Percentiles rank a stretch among this genome's conserved stretches.
Evolutionary conservation across 2,797 vertebrate species (phyloP).

Genomic region (Tamandua tetradactyla): DNA sequence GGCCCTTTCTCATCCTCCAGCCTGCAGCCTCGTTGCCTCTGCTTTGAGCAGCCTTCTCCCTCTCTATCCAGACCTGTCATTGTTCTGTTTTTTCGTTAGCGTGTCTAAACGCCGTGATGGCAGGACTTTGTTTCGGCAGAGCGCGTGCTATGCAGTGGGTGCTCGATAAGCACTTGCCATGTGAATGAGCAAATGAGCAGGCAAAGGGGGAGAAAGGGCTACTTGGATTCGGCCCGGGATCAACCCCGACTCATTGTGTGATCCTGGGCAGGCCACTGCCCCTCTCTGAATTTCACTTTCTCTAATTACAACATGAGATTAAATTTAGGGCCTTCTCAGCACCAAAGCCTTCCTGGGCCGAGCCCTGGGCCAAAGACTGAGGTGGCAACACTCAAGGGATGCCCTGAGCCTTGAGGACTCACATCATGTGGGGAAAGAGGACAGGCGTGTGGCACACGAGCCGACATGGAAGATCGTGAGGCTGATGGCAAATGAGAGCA

Average conservation of each 20-base stretch:
- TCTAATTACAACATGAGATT: background rate
- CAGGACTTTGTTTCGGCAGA: background rate
- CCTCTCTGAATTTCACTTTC: background rate
- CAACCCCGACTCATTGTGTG: background rate
- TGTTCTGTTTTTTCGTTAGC: background rate
- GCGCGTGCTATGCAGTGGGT: background rate
- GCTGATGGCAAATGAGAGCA: background rate
- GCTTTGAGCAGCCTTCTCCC: background rate
- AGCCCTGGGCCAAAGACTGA: background rate
- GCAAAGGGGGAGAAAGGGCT: background rate
- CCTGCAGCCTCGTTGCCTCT: fast-evolving
- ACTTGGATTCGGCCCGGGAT: background rate
- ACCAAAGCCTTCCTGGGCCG: background rate
- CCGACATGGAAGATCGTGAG: background rate
- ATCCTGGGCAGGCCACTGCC: fast-evolving
- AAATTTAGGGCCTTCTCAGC: background rate
- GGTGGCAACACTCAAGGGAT: background rate
- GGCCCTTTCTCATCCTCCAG: background rate
- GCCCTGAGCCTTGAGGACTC: background rate
- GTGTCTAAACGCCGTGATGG: background rate
- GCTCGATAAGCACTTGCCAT: background rate
- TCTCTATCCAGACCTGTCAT: background rate
- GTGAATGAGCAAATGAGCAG: background rate
- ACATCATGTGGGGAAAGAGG: background rate
- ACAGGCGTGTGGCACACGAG: background rate